A percentile compares a stretch with the other conserved stretches of the same genome.
These are phyloP conservation scores for Cydia strobilella DNA, from an alignment of 1,140 invertebrate genomes.

Conservation along the genomic window DNA sequence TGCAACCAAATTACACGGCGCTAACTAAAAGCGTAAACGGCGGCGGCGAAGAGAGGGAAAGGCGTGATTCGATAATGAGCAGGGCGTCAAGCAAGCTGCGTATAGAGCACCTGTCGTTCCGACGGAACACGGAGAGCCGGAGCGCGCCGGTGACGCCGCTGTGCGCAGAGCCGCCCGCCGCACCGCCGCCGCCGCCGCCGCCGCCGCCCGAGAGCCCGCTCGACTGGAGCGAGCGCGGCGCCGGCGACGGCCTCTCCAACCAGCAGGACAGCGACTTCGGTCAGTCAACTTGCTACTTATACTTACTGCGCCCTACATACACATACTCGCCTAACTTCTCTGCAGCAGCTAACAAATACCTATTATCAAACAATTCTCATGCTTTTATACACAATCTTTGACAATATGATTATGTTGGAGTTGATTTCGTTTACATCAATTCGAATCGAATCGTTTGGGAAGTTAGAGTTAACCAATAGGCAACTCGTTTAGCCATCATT, in stretches of 20 bases:
- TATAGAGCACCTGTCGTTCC: constrained; percentile 73
- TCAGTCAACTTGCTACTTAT: constrained; percentile 56
- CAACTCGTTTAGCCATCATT: too few relatives aligned
- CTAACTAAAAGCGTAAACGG: constrained; percentile 66
- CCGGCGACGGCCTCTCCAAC: constrained; percentile 91
- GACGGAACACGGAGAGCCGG: constrained; percentile 58
- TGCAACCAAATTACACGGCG: constrained; percentile 70
- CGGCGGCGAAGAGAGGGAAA: constrained; percentile 60
- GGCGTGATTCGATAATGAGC: constrained; percentile 72
- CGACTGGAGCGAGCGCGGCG: constrained; percentile 87
- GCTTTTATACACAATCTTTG: too few relatives aligned
- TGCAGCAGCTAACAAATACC: too few relatives aligned
- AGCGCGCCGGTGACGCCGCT: constrained; percentile 65
- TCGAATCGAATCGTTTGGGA: too few relatives aligned
- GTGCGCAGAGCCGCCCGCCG: constrained; percentile 80
- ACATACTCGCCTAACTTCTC: too few relatives aligned
- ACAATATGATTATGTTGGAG: too few relatives aligned
- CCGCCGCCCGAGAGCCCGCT: constrained; percentile 87
- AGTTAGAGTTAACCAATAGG: too few relatives aligned
- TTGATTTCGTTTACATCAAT: too few relatives aligned
- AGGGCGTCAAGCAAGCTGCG: constrained; percentile 69
- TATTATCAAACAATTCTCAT: too few relatives aligned
- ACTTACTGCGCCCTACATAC: too few relatives aligned
- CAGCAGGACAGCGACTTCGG: constrained; percentile 90
- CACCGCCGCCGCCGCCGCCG: constrained; percentile 62